Evolutionary conservation across 2,888 invertebrate genomes (phyloP), one percentile per base, ranked within the genome.

Genomic region (Trissonchulus latispiculum): DNA sequence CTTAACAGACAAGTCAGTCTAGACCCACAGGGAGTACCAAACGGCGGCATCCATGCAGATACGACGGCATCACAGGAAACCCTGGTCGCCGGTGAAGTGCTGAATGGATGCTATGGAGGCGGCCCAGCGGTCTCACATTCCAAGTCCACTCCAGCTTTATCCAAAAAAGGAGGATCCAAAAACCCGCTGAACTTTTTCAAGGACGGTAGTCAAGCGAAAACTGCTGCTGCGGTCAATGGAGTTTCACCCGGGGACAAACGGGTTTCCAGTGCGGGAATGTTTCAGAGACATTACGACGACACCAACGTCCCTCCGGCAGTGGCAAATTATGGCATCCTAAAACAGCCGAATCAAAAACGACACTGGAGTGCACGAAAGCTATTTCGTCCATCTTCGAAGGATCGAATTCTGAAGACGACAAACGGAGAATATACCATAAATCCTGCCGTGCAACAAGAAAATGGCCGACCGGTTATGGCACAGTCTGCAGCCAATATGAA

Each of bases 351-450:
- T 8, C 48, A 48, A 23, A 64, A 68, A 36, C 69, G 69, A 35
- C 36, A 32, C 28, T 68, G 69, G 69, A 68, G 69, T 33, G 69
- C 69, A n/a, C 33, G 36, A 32, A 32, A 36, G 15, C 69, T 68
- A 33, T 68, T 68, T 33, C 69, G 69, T n/a, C 33, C 31, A 15
- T 36, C 36, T 33, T 68, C 69, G 3, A 68, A 68, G 36, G 69
- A 68, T 68, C 69, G 69, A 33, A 32, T 32, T 64, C 33, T 64
- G 66, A 64, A 64, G 32, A 35, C 66, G 8, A 64, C 29, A n/a
- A 8, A 64, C n/a, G n/a, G n/a, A n/a, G n/a, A n/a, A n/a, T n/a
- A n/a, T n/a, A n/a, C n/a, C n/a, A n/a, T n/a, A n/a, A n/a, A n/a
- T n/a, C n/a, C n/a, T n/a, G n/a, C n/a, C n/a, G n/a, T n/a, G n/a